A percentile compares a stretch with the other conserved stretches of the same genome.
Conservation (phyloP, 2,888 invertebrate species). For the Tetranychus truncatus region DNA sequence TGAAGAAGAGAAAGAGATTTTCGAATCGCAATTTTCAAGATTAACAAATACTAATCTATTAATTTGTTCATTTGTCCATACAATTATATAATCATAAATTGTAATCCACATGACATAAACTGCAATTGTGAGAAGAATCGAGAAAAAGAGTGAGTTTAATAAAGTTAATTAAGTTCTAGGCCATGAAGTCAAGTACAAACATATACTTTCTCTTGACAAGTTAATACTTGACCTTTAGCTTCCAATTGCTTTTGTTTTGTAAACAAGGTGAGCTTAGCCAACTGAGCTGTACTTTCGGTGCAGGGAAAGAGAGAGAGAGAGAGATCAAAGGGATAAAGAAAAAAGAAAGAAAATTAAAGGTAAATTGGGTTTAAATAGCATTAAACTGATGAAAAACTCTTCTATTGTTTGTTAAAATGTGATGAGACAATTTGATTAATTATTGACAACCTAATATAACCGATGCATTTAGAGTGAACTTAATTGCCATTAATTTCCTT, state of each 20-base stretch:
- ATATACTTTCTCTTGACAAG: not conserved
- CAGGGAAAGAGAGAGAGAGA: no score
- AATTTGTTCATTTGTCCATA: no score
- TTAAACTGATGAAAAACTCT: not conserved
- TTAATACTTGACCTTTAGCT: not conserved
- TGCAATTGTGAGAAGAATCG: not conserved
- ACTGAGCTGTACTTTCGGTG: no score
- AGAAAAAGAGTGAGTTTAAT: not conserved
- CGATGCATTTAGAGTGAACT: not conserved
- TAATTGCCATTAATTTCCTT: no score
- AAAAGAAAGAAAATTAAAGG: not conserved
- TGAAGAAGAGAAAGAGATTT: no score
- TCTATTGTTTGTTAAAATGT: not conserved
- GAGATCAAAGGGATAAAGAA: no score
- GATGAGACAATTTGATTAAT: not conserved
- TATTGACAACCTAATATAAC: not conserved
- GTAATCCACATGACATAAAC: no score
- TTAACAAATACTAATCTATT: no score
- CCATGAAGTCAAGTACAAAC: not conserved
- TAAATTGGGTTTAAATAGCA: not conserved
- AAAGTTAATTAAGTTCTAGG: not conserved
- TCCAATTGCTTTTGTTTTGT: not conserved
- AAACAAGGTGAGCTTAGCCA: no score
- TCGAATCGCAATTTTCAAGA: no score
- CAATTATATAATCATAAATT: no score